Conservation (phyloP, 2,797 vertebrate species). For the Cottoperca gobio region DNA sequence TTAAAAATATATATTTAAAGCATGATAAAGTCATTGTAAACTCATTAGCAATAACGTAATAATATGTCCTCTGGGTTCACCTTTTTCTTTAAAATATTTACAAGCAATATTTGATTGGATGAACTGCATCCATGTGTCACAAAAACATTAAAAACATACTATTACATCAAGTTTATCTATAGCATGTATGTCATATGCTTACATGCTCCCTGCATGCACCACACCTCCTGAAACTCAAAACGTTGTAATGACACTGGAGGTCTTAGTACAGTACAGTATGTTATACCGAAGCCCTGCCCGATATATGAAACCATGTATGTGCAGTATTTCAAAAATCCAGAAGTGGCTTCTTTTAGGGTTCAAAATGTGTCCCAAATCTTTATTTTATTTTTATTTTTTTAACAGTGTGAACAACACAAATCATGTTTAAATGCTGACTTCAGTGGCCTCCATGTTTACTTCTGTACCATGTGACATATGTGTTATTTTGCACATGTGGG, state of each 20-base stretch:
- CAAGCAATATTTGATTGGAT: not conserved
- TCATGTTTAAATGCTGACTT: not conserved
- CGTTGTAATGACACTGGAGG: not conserved
- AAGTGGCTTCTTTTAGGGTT: constrained; percentile 5
- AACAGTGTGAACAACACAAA: not conserved
- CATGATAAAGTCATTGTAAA: constrained; percentile 8
- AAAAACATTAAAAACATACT: not conserved
- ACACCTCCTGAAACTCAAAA: constrained; percentile 21
- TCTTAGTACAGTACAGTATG: constrained; percentile 12
- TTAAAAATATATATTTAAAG: constrained; percentile 16
- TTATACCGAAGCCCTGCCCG: not conserved
- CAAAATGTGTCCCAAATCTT: not conserved
- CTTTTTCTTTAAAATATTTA: not conserved
- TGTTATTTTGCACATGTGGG: not conserved
- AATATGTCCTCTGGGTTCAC: constrained; percentile 2
- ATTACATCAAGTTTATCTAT: not conserved
- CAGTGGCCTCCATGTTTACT: not conserved
- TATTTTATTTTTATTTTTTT: not conserved
- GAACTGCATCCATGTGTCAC: not conserved
- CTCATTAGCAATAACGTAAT: constrained; percentile 20
- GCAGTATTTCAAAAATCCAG: constrained; percentile 1
- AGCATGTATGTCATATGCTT: constrained; percentile 10
- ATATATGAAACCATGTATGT: constrained; percentile 17
- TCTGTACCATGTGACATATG: no score
- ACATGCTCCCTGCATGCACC: not conserved